A percentile compares a stretch with the other conserved stretches of the same genome.
Evolutionary conservation across 2,888 invertebrate species (phyloP).

Genomic region (Callimorpha dominula): DNA sequence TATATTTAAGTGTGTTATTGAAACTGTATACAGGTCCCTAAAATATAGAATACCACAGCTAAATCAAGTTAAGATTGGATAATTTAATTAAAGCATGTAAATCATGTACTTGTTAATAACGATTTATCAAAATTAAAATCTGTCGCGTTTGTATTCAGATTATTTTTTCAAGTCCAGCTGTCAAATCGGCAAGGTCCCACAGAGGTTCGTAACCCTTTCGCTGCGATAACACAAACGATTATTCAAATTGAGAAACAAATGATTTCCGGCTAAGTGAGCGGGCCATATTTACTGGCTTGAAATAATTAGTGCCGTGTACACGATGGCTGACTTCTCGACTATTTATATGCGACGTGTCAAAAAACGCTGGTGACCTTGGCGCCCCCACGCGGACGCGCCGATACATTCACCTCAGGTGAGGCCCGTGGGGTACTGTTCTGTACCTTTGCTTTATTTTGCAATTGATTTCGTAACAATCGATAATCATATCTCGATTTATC

Average conservation of each 20-base stretch:
- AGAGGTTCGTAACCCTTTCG: conserved; percentile 73
- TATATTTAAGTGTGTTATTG: conserved; percentile 17
- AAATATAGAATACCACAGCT: neutral
- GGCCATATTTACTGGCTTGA: conserved; percentile 65
- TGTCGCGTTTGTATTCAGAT: neutral
- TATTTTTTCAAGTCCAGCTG: conserved; percentile 42
- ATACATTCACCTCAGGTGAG: conserved; percentile 85
- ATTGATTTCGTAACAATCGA: conserved; percentile 48
- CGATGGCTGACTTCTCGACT: conserved; percentile 72
- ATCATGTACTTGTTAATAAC: neutral
- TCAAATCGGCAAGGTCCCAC: conserved; percentile 60
- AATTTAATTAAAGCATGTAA: neutral
- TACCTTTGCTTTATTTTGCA: conserved; percentile 58
- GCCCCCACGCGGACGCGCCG: conserved; percentile 80
- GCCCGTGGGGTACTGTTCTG: conserved; percentile 69
- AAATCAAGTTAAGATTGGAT: neutral
- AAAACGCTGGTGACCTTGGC: conserved; percentile 84
- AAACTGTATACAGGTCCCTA: neutral
- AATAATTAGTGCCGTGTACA: conserved; percentile 70
- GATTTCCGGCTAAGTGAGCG: conserved; percentile 76
- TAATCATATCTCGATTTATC: conserved; percentile 12
- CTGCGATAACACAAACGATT: conserved; percentile 69
- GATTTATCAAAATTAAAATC: conserved; percentile 7
- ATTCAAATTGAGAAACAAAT: conserved; percentile 79
- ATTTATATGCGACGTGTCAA: conserved; percentile 84